Conservation (phyloP, 2,113 vertebrate species). For the Megaleporinus macrocephalus region DNA sequence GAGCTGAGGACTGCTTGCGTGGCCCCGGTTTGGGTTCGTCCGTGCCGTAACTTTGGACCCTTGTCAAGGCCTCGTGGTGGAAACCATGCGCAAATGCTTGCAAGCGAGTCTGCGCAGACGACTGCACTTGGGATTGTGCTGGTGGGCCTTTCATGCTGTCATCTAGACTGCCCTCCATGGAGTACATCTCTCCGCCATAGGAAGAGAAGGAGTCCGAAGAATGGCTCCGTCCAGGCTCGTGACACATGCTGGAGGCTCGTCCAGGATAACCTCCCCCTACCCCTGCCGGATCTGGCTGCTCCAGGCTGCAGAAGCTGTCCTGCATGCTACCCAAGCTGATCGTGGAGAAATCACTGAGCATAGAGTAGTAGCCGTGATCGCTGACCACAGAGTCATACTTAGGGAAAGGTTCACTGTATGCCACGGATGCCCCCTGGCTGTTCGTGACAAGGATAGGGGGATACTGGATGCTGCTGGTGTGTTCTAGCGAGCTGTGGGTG, state of each 20-base stretch:
- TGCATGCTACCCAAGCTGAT: slow-evolving; percentile 91
- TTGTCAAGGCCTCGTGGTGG: slow-evolving; percentile 90
- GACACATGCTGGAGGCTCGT: slow-evolving; percentile 81
- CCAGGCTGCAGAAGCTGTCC: slow-evolving; percentile 92
- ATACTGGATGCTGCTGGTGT: slow-evolving; percentile 93
- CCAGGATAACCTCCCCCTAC: slow-evolving; percentile 45
- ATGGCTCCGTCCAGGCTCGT: slow-evolving; percentile 92
- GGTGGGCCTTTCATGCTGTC: slow-evolving; percentile 87
- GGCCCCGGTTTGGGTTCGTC: slow-evolving; percentile 90
- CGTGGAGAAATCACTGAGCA: slow-evolving; percentile 96
- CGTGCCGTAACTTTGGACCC: slow-evolving; percentile 92
- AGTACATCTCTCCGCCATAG: slow-evolving; percentile 91
- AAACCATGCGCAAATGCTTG: slow-evolving; percentile 92
- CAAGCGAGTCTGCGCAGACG: slow-evolving; percentile 83
- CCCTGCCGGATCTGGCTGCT: slow-evolving; percentile 69
- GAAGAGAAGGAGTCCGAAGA: slow-evolving; percentile 94
- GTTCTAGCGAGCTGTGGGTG: slow-evolving; percentile 90
- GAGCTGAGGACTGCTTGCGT: slow-evolving; percentile 87
- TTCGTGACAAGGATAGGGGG: slow-evolving; percentile 97
- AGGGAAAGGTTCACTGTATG: slow-evolving; percentile 91
- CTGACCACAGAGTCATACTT: slow-evolving; percentile 92
- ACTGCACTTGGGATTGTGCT: slow-evolving; percentile 64
- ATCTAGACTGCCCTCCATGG: slow-evolving; percentile 89
- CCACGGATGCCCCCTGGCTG: slow-evolving; percentile 91
- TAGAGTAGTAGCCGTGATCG: slow-evolving; percentile 95